Evolutionary conservation across 2,113 vertebrate species (phyloP).

Genomic region (Leucosticte australis): DNA sequence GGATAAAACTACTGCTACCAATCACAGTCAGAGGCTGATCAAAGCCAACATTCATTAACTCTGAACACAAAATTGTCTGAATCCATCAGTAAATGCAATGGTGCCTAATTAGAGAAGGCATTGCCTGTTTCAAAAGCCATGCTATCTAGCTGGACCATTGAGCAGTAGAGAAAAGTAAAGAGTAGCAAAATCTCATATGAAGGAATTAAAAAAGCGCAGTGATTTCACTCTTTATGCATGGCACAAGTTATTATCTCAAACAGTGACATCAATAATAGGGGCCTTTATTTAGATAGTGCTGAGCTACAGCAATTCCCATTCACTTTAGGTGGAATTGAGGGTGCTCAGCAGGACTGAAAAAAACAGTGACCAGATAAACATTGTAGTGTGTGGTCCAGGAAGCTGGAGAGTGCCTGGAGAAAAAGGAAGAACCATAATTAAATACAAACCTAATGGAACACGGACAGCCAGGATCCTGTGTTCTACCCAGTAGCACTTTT

Average conservation of each 20-base stretch:
- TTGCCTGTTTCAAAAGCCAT: constrained; percentile 50
- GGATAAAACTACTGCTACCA: constrained; percentile 28
- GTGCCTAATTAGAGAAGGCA: constrained; percentile 57
- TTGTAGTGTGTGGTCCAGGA: constrained; percentile 64
- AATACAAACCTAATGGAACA: constrained; percentile 57
- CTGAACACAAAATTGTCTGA: constrained; percentile 62
- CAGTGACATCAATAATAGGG: constrained; percentile 53
- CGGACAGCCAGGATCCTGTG: background rate
- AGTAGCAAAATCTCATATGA: constrained; percentile 46
- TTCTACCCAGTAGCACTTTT: constrained; percentile 29
- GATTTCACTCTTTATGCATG: constrained; percentile 57
- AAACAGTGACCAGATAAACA: constrained; percentile 46
- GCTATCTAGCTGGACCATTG: constrained; percentile 58
- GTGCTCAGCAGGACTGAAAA: constrained; percentile 62
- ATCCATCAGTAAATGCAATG: constrained; percentile 61
- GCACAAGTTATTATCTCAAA: constrained; percentile 62
- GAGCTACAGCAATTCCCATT: constrained; percentile 67
- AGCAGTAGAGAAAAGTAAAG: constrained; percentile 39
- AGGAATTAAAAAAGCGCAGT: constrained; percentile 54
- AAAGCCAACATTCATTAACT: constrained; percentile 68
- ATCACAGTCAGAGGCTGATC: constrained; percentile 55
- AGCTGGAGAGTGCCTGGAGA: constrained; percentile 46
- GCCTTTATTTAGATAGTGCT: constrained; percentile 63
- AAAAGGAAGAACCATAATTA: constrained; percentile 60
- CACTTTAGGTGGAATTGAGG: constrained; percentile 59